Evolutionary conservation across 1,140 invertebrate genomes (phyloP).

Genomic region (Hyles vespertilio): DNA sequence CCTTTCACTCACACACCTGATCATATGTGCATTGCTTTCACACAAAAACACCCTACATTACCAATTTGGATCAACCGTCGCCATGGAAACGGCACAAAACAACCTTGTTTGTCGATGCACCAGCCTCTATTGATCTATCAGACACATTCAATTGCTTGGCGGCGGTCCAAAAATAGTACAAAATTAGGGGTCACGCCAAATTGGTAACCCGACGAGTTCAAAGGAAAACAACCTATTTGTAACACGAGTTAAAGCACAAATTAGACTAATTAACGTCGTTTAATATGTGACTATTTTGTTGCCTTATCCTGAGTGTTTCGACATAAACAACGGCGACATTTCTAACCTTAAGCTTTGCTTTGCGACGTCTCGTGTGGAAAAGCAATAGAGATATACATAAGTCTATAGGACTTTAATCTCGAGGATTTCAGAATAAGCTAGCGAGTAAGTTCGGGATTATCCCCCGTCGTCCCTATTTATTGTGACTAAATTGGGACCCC

Average conservation of each 20-base stretch:
- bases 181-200: slow-evolving; percentile 33
- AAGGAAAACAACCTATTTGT: slow-evolving; percentile 45
- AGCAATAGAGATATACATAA: too few species aligned
- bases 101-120: slow-evolving; percentile 32
- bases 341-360: too few species aligned
- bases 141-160: slow-evolving; percentile 21
- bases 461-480: too few species aligned
- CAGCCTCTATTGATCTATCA: slow-evolving; percentile 39
- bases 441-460: too few species aligned
- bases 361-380: too few species aligned
- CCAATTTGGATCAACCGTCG: slow-evolving; percentile 54
- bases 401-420: too few species aligned
- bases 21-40: slow-evolving; percentile 26
- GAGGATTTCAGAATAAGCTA: too few species aligned
- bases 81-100: slow-evolving; percentile 59
- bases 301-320: too few species aligned
- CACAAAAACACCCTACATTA: slow-evolving; percentile 32
- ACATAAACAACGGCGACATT: too few species aligned
- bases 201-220: slow-evolving; percentile 26
- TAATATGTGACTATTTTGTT: too few species aligned
- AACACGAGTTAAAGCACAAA: slow-evolving; percentile 45
- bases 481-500: too few species aligned
- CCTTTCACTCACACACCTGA: slow-evolving; percentile 26
- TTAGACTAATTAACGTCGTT: slow-evolving; percentile 36
- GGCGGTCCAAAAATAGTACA: slow-evolving; percentile 15